phyloP scores from a whole-genome alignment of 35 echinoderm and acorn worm species.

The Nesometra sesokonis region DNA sequence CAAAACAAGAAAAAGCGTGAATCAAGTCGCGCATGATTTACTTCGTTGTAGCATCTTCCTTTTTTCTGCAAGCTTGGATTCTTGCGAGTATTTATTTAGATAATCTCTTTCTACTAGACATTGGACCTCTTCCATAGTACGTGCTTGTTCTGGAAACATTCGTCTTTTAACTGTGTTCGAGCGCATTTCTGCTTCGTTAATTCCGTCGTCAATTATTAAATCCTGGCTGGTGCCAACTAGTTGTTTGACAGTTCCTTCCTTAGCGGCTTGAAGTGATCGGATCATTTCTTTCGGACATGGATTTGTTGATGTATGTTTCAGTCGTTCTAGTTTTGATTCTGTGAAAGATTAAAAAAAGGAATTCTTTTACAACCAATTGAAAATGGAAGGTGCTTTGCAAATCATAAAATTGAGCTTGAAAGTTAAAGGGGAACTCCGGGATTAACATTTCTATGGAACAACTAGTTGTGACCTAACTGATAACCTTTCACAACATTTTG shows the following conservation, averaged over 20 bases:
- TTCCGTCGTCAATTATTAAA: not conserved
- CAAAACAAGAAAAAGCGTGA: not conserved
- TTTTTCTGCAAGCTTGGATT: not conserved
- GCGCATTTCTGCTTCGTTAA: not conserved
- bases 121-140: constrained; percentile 37
- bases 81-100: constrained; percentile 13
- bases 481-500: too few relatives aligned
- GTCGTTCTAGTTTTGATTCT: not conserved
- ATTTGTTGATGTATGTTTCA: not conserved
- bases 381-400: too few relatives aligned
- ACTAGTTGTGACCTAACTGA: too few relatives aligned
- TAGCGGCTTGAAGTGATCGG: not conserved
- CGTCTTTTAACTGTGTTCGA: constrained; percentile 13
- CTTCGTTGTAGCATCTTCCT: not conserved
- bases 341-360: not conserved
- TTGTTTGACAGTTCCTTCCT: not conserved
- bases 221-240: not conserved
- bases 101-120: constrained; percentile 49
- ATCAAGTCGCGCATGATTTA: not conserved
- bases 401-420: too few relatives aligned
- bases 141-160: constrained; percentile 46
- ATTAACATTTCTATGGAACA: too few relatives aligned
- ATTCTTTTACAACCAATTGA: not conserved
- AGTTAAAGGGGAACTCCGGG: too few relatives aligned
- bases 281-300: not conserved